These are phyloP conservation scores for Epizoanthus stellaris DNA, from an alignment of 92 coral and sea anemone species.

Conservation along the genomic window DNA sequence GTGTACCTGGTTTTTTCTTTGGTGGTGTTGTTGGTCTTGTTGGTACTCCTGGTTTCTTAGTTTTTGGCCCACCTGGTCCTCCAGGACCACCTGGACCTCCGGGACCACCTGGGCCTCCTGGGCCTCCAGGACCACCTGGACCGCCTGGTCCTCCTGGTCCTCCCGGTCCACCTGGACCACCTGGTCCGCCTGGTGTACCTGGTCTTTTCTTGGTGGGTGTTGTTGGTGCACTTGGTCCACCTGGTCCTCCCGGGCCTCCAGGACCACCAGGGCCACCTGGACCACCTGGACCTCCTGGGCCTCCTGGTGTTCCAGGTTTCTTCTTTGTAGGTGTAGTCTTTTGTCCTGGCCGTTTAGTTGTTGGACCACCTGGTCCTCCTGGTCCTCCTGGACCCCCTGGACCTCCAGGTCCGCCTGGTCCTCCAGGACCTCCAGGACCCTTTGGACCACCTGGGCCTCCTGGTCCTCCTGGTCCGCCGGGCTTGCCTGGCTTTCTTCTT, in stretches of 20 bases:
- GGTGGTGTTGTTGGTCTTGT: slow-evolving; percentile 50
- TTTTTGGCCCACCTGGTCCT: slow-evolving; percentile 70
- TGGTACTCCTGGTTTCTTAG: slow-evolving; percentile 50
- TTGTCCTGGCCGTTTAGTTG: slow-evolving; percentile 48
- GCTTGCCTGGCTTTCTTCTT: slow-evolving; percentile 60
- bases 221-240: slow-evolving; percentile 51
- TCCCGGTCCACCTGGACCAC: slow-evolving; percentile 72
- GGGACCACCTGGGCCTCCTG: slow-evolving; percentile 89
- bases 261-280: slow-evolving; percentile 94
- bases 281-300: slow-evolving; percentile 82
- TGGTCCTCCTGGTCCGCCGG: slow-evolving; percentile 87
- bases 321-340: slow-evolving; percentile 31
- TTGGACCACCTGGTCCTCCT: slow-evolving; percentile 63
- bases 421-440: slow-evolving; percentile 75
- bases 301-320: slow-evolving; percentile 67
- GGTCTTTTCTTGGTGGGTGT: slow-evolving; percentile 42
- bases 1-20: slow-evolving; percentile 42
- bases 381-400: slow-evolving; percentile 89
- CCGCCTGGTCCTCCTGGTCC: slow-evolving; percentile 90
- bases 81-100: slow-evolving; percentile 84
- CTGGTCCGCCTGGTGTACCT: slow-evolving; percentile 58
- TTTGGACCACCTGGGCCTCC: slow-evolving; percentile 73
- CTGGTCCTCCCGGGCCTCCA: slow-evolving; percentile 82
- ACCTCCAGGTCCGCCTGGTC: slow-evolving; percentile 78
- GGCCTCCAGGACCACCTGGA: slow-evolving; percentile 87